Conservation (phyloP, 2,797 vertebrate species). For the Tauraco hartlaubi region DNA sequence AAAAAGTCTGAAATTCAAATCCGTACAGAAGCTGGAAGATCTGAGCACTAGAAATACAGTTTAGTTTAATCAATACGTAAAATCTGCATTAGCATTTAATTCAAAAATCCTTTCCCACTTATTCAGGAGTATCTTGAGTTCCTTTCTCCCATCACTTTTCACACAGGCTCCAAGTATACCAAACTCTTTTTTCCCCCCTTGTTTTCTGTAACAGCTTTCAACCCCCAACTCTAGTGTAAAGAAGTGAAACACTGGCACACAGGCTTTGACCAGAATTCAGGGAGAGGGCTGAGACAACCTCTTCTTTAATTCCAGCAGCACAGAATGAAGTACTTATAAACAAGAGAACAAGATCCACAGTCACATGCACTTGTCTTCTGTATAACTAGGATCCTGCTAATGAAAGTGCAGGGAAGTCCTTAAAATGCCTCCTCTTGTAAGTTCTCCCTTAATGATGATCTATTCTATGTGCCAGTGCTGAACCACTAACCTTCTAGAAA, state of each 20-base stretch:
- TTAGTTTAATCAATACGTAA: neutral
- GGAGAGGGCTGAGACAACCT: neutral
- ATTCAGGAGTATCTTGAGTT: neutral
- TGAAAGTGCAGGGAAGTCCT: neutral
- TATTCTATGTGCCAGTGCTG: neutral
- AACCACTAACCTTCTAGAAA: neutral
- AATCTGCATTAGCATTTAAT: neutral
- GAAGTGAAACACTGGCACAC: neutral
- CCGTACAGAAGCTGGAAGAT: neutral
- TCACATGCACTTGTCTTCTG: neutral
- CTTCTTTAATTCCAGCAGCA: neutral
- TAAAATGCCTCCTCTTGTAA: neutral
- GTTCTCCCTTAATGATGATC: neutral
- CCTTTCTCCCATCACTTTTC: neutral
- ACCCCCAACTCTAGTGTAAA: neutral
- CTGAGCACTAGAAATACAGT: neutral
- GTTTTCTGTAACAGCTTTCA: neutral
- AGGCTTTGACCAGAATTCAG: neutral
- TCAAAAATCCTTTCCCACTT: neutral
- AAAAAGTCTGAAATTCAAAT: neutral
- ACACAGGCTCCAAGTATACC: fast-evolving
- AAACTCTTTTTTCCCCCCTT: neutral
- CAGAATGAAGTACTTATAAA: neutral
- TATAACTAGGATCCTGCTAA: neutral
- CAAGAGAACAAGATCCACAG: neutral